Percentiles rank a stretch among this genome's conserved stretches.
phyloP scores from a whole-genome alignment of 2,888 invertebrate genomes.

The Pristionchus exspectatus region DNA sequence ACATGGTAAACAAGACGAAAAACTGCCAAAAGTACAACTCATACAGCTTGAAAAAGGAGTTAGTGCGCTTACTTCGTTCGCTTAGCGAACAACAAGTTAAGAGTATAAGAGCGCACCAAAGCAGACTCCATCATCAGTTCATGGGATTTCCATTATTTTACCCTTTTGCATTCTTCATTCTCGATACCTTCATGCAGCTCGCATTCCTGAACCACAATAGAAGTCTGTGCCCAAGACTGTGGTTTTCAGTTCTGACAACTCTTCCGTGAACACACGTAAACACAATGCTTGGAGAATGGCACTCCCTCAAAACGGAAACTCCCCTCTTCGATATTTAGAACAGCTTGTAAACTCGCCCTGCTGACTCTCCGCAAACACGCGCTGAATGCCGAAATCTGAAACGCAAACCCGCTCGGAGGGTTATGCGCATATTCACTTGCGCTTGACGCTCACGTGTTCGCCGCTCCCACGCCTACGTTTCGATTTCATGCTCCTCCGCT shows the following conservation, averaged over 20 bases:
- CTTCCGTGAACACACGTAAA: background rate
- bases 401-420: constrained; percentile 14
- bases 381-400: background rate
- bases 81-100: too few relatives aligned
- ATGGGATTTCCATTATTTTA: too few relatives aligned
- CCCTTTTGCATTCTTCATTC: too few relatives aligned
- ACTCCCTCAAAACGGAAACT: background rate
- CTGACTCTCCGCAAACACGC: constrained; percentile 30
- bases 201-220: background rate
- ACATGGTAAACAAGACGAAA: too few relatives aligned
- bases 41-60: too few relatives aligned
- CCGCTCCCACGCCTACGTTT: background rate
- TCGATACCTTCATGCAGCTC: too few relatives aligned
- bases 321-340: background rate
- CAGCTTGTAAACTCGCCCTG: background rate
- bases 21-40: too few relatives aligned
- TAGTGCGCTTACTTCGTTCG: too few relatives aligned
- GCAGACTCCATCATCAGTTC: too few relatives aligned
- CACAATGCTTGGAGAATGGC: background rate
- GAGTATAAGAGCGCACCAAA: too few relatives aligned
- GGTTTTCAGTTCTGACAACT: background rate
- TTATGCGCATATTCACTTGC: background rate
- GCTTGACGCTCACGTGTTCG: background rate
- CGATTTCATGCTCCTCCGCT: background rate
- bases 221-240: background rate